Evolutionary conservation across 1,140 invertebrate species (phyloP).

Genomic region (Thaumetopoea pityocampa): DNA sequence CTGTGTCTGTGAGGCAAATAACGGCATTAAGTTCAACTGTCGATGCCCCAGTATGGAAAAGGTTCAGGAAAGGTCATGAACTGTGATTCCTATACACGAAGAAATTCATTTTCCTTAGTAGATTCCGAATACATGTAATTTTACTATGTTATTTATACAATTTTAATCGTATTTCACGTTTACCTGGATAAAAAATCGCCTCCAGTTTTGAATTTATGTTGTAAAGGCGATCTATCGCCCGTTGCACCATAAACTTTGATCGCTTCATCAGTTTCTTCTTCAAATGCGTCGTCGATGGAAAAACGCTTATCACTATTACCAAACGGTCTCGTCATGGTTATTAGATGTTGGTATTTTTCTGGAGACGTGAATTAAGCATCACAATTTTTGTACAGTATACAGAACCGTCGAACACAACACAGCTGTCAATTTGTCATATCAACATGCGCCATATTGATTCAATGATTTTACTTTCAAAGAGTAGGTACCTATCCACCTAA

Average conservation of each 20-base stretch:
- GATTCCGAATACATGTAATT: too few relatives aligned
- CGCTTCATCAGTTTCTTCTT: slow-evolving; percentile 87
- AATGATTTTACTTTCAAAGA: too few relatives aligned
- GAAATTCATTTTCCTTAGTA: slow-evolving; percentile 16
- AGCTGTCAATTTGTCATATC: slow-evolving; percentile 68
- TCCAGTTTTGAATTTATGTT: slow-evolving; percentile 70
- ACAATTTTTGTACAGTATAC: slow-evolving; percentile 45
- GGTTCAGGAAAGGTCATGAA: slow-evolving; percentile 56
- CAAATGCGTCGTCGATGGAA: slow-evolving; percentile 89
- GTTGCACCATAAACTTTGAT: slow-evolving; percentile 86
- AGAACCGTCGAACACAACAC: slow-evolving; percentile 48
- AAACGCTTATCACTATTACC: slow-evolving; percentile 79
- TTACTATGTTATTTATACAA: too few relatives aligned
- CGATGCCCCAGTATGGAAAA: slow-evolving; percentile 51
- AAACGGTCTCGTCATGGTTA: slow-evolving; percentile 66
- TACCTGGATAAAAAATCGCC: slow-evolving; percentile 61
- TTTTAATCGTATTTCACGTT: slow-evolving; percentile 13
- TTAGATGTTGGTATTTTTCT: slow-evolving; percentile 41
- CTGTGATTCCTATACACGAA: slow-evolving; percentile 28
- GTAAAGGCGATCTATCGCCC: slow-evolving; percentile 76
- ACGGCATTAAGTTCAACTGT: slow-evolving; percentile 44
- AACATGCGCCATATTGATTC: slow-evolving; percentile 69
- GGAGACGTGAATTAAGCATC: slow-evolving; percentile 57
- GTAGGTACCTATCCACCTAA: too few relatives aligned
- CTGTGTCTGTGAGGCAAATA: slow-evolving; percentile 21